Percentiles rank a stretch among this genome's conserved stretches.
Evolutionary conservation across 2,888 invertebrate genomes (phyloP).

Genomic region (Cataglyphis albicans): DNA sequence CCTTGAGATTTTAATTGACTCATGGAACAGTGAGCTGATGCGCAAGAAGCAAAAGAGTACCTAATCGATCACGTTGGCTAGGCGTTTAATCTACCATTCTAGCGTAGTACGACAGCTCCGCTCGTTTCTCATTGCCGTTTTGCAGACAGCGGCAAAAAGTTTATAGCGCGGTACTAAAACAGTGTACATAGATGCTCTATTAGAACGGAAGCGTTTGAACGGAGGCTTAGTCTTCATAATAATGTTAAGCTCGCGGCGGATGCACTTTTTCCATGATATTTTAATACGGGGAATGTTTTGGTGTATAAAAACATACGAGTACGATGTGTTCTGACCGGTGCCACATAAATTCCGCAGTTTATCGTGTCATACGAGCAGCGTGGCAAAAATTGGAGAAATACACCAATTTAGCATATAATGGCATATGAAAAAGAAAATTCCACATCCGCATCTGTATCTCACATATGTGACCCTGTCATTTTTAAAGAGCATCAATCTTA

Average conservation of each 20-base stretch:
- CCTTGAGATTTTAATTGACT: conserved; percentile 56
- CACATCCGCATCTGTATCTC: not conserved
- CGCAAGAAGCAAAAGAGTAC: conserved; percentile 55
- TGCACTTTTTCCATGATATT: conserved; percentile 46
- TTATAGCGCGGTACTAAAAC: conserved; percentile 65
- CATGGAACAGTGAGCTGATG: conserved; percentile 48
- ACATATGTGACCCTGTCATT: not conserved
- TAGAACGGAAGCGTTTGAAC: conserved; percentile 46
- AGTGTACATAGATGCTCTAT: conserved; percentile 52
- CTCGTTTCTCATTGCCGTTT: conserved; percentile 69
- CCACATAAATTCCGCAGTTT: conserved; percentile 42
- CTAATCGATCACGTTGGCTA: conserved; percentile 66
- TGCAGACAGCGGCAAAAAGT: conserved; percentile 66
- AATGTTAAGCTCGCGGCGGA: conserved; percentile 35
- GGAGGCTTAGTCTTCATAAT: conserved; percentile 32
- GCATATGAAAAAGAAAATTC: conserved; percentile 26
- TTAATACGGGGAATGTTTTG: conserved; percentile 45
- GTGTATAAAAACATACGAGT: conserved; percentile 34
- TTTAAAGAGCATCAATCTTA: conserved; percentile 33
- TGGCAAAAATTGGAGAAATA: conserved; percentile 37
- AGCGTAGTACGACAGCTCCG: conserved; percentile 61
- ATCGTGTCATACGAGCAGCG: conserved; percentile 32
- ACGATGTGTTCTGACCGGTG: not conserved
- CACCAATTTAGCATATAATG: conserved; percentile 40
- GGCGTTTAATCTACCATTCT: conserved; percentile 70